Conservation (phyloP, 2,797 vertebrate genomes). For the Hippopotamyrus pictus region DNA sequence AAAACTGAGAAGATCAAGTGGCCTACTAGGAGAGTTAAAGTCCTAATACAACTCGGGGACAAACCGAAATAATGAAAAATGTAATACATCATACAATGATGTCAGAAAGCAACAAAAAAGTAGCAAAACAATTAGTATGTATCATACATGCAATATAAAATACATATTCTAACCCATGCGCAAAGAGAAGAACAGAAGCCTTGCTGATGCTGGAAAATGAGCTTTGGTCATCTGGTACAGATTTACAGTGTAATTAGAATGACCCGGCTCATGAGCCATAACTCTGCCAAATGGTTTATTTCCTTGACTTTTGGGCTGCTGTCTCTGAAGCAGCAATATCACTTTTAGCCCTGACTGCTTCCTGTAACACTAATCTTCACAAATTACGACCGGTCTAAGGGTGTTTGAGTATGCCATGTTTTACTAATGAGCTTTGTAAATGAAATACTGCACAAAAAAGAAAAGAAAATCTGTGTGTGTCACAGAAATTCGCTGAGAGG, state of each 20-base stretch:
- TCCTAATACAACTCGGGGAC: background rate
- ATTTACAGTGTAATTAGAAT: background rate
- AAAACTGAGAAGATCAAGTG: background rate
- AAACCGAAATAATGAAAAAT: background rate
- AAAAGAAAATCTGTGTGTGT: background rate
- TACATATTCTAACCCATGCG: background rate
- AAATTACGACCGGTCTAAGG: background rate
- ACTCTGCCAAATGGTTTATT: background rate
- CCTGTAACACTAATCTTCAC: conserved; percentile 3
- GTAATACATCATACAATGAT: background rate
- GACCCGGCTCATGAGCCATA: background rate
- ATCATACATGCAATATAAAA: background rate
- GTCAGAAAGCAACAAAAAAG: background rate
- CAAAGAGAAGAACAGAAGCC: background rate
- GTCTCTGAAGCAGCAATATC: background rate
- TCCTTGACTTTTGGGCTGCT: conserved; percentile 1
- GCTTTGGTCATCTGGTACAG: background rate
- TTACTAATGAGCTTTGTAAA: conserved; percentile 24
- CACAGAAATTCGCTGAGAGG: conserved; percentile 13
- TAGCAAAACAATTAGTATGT: background rate
- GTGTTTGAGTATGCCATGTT: conserved; percentile 16
- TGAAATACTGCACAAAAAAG: conserved; percentile 4
- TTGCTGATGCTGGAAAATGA: background rate
- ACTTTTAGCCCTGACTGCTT: background rate
- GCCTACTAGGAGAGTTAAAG: background rate